Percentiles rank a stretch among this genome's conserved stretches.
Evolutionary conservation across 2,797 vertebrate genomes (phyloP).

Genomic region (Pseudocheirus occidentalis): DNA sequence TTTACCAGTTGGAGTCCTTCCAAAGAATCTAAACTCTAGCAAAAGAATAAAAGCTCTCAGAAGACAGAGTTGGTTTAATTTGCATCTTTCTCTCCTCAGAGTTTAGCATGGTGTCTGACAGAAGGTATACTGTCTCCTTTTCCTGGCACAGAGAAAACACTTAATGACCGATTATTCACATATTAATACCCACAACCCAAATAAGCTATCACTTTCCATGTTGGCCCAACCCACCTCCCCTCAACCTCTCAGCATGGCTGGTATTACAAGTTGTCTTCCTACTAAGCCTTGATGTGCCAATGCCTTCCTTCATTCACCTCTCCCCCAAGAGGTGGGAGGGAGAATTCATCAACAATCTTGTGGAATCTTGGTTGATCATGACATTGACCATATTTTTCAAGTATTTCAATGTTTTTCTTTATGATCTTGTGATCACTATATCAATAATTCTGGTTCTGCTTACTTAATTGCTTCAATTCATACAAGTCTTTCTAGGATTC

Average conservation of each 20-base stretch:
- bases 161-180: background rate
- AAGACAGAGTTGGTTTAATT: background rate
- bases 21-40: background rate
- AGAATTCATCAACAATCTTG: background rate
- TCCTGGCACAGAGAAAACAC: background rate
- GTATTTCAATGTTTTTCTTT: background rate
- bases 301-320: background rate
- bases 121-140: background rate
- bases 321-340: background rate
- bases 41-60: background rate
- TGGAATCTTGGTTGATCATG: background rate
- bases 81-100: background rate
- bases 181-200: background rate
- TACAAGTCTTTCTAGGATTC: background rate
- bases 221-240: background rate
- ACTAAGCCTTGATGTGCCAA: background rate
- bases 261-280: background rate
- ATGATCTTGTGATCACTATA: background rate
- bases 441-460: background rate
- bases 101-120: background rate
- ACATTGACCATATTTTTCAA: background rate
- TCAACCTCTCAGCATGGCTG: background rate
- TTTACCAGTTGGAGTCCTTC: background rate
- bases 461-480: background rate
- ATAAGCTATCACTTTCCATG: background rate